phyloP scores from a whole-genome alignment of 2,797 vertebrate genomes.

The Phataginus tetradactyla region DNA sequence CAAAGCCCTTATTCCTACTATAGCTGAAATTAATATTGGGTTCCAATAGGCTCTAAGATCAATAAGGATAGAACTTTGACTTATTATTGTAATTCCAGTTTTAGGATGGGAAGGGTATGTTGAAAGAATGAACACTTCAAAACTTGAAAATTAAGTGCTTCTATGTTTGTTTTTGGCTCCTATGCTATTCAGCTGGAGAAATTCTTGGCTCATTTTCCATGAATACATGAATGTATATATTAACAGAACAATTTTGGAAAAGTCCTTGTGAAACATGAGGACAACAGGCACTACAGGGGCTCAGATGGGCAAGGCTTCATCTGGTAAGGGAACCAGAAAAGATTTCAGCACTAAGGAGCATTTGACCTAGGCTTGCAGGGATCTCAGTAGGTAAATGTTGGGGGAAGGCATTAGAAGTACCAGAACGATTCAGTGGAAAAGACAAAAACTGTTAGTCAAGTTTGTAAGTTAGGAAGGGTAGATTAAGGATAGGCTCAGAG shows the following conservation, averaged over 20 bases:
- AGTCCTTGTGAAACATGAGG: not conserved
- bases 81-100: not conserved
- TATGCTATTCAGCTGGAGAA: conserved; percentile 4
- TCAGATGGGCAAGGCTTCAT: not conserved
- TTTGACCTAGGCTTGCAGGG: not conserved
- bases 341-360: not conserved
- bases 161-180: not conserved
- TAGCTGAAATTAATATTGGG: not conserved
- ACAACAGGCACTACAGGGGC: not conserved
- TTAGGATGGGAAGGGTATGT: not conserved
- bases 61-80: not conserved
- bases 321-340: not conserved
- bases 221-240: not conserved
- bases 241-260: conserved; percentile 3
- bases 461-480: not conserved
- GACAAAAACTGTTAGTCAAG: not conserved
- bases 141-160: conserved; percentile 31
- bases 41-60: not conserved
- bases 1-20: not conserved
- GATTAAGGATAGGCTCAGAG: not conserved
- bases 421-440: not conserved
- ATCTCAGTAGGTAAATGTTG: not conserved
- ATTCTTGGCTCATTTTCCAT: conserved; percentile 22
- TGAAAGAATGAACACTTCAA: conserved; percentile 21
- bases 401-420: not conserved